Percentiles rank a stretch among this genome's conserved stretches.
phyloP scores from a whole-genome alignment of 2,113 vertebrate species.

The Podocnemis expansa region DNA sequence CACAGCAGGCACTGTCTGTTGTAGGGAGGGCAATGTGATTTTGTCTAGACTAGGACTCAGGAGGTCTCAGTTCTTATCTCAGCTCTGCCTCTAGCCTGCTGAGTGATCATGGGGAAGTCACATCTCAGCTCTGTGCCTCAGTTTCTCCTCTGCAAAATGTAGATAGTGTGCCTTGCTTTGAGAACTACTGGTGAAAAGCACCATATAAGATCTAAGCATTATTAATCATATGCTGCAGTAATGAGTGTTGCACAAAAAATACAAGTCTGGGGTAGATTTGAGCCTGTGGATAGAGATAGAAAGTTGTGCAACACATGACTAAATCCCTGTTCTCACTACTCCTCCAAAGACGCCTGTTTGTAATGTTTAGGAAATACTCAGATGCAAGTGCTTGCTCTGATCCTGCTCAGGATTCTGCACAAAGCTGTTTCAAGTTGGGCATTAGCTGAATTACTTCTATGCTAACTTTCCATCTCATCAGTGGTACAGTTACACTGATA shows the following conservation, averaged over 20 bases:
- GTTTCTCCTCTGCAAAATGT: not conserved
- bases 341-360: not conserved
- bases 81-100: not conserved
- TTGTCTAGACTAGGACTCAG: not conserved
- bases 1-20: not conserved
- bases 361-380: not conserved
- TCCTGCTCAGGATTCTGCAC: not conserved
- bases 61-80: not conserved
- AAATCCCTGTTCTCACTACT: not conserved
- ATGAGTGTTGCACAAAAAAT: not conserved
- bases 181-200: not conserved
- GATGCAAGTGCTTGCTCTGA: not conserved
- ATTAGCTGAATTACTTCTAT: not conserved
- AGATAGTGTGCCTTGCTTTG: not conserved
- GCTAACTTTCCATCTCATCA: not conserved
- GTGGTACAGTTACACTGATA: not conserved
- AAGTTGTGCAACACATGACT: not conserved
- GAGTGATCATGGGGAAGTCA: not conserved
- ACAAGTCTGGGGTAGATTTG: not conserved
- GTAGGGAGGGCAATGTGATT: not conserved
- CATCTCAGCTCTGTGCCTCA: not conserved
- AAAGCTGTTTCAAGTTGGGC: not conserved
- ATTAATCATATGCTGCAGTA: not conserved
- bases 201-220: not conserved
- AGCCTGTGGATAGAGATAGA: not conserved